A percentile compares a stretch with the other conserved stretches of the same genome.
Evolutionary conservation across 2,797 vertebrate genomes (phyloP).

Genomic region (Hafferia zeledoni): DNA sequence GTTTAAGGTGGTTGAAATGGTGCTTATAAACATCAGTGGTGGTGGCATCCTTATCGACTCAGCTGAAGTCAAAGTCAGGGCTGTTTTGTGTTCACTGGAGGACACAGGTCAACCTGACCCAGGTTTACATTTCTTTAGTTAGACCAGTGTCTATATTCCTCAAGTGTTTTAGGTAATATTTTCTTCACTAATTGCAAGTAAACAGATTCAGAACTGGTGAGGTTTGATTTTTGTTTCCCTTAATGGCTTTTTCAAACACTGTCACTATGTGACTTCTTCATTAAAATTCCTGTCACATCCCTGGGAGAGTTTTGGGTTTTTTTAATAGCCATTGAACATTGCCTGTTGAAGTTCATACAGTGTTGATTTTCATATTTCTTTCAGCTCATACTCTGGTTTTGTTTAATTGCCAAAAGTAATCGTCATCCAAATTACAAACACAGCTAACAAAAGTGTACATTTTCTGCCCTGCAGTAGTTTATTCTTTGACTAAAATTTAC

Average conservation of each 20-base stretch:
- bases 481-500: not conserved
- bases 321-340: not conserved
- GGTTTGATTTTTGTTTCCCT: not conserved
- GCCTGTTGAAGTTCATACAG: not conserved
- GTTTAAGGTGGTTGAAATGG: too few relatives aligned
- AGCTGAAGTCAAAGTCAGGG: too few relatives aligned
- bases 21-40: too few relatives aligned
- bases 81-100: too few relatives aligned
- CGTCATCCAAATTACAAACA: constrained; percentile 8
- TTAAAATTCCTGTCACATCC: not conserved
- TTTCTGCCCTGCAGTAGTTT: not conserved
- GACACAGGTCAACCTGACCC: too few relatives aligned
- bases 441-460: not conserved
- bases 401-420: constrained; percentile 1
- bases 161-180: not conserved
- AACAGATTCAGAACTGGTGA: not conserved
- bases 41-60: too few relatives aligned
- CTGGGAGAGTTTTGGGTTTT: not conserved
- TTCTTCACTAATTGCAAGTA: not conserved
- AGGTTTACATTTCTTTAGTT: too few relatives aligned
- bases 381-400: not conserved
- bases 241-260: not conserved
- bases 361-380: constrained; percentile 12
- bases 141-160: not conserved
- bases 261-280: not conserved